Percentiles rank a stretch among this genome's conserved stretches.
These are phyloP conservation scores for Sandelia bainsii DNA, from an alignment of 2,797 vertebrate genomes.

Conservation along the genomic window DNA sequence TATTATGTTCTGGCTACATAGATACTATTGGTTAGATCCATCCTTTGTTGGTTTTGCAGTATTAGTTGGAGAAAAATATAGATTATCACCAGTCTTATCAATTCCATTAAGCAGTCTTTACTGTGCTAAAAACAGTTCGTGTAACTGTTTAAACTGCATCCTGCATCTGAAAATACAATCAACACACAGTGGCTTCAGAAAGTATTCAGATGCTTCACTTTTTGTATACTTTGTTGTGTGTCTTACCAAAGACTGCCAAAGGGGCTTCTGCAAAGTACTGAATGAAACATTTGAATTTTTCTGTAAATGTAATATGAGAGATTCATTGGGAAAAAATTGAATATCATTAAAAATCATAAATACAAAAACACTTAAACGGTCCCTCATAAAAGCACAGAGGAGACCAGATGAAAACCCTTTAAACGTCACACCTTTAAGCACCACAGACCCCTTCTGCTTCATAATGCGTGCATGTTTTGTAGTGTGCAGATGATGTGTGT, in stretches of 20 bases:
- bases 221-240: no score
- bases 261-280: no score
- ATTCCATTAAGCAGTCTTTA: constrained; percentile 27
- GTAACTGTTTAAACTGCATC: not conserved
- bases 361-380: not conserved
- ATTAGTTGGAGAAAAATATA: not conserved
- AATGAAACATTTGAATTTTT: no score
- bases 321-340: not conserved
- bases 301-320: no score
- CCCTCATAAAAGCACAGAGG: not conserved
- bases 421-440: constrained; percentile 46
- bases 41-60: constrained; percentile 7
- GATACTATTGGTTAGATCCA: not conserved
- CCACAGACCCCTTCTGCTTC: constrained; percentile 13
- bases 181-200: not conserved
- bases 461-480: constrained; percentile 44
- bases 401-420: constrained; percentile 41
- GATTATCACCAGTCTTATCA: constrained; percentile 2
- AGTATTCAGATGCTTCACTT: no score
- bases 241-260: no score
- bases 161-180: constrained; percentile 5
- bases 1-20: not conserved
- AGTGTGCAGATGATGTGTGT: constrained; percentile 34
- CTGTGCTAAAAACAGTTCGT: not conserved
- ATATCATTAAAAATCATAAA: not conserved